Evolutionary conservation across 2,797 vertebrate genomes (phyloP).

Genomic region (Kryptopterus vitreolus): DNA sequence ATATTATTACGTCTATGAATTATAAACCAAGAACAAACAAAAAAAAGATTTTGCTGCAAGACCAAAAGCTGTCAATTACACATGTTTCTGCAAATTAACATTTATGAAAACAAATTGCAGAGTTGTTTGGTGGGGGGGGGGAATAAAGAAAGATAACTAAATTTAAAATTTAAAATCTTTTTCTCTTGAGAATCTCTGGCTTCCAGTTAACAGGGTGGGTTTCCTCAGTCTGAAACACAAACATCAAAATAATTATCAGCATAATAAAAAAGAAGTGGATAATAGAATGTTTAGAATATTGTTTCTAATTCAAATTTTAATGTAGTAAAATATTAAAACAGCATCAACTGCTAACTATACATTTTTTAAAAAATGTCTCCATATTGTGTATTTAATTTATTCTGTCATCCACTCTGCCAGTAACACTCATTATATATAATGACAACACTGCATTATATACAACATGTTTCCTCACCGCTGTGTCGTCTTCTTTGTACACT

Average conservation of each 20-base stretch:
- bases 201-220: conserved; percentile 97
- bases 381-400: neutral
- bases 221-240: conserved; percentile 88
- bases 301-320: no score
- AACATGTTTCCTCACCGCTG: conserved; percentile 75
- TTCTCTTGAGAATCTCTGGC: conserved; percentile 98
- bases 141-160: conserved; percentile 24
- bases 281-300: neutral
- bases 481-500: conserved; percentile 96
- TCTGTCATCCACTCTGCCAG: neutral
- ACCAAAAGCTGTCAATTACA: neutral
- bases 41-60: neutral
- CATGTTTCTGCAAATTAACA: neutral
- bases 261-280: neutral
- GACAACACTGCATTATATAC: no score
- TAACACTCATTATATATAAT: neutral
- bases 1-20: neutral
- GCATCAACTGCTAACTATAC: no score
- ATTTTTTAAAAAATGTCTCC: no score
- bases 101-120: neutral
- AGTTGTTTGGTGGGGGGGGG: neutral
- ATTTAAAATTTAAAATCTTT: conserved; percentile 82
- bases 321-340: no score
- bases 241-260: conserved; percentile 33
- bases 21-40: neutral